A percentile compares a stretch with the other conserved stretches of the same genome.
These are phyloP conservation scores for Neolamprologus sp. DNA, from an alignment of 2,113 vertebrate species.

Conservation along the genomic window DNA sequence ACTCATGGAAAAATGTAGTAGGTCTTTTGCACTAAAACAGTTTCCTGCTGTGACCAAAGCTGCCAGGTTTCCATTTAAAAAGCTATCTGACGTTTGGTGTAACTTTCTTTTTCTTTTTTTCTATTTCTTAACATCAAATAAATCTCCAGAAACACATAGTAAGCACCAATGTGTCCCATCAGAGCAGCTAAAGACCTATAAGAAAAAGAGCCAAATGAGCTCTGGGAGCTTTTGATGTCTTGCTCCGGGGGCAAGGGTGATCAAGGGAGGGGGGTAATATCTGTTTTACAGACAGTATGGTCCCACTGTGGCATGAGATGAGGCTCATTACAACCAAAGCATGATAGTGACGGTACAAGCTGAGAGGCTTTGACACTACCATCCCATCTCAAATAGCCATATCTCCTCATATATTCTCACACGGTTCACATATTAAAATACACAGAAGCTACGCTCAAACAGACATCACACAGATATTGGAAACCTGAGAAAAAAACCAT, in stretches of 20 bases:
- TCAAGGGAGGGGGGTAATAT: not conserved
- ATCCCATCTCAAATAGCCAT: not conserved
- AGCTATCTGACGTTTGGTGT: not conserved
- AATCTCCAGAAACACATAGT: not conserved
- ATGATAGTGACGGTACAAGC: not conserved
- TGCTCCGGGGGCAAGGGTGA: not conserved
- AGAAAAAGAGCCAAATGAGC: not conserved
- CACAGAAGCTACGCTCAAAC: not conserved
- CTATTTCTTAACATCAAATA: not conserved
- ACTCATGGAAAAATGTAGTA: not conserved
- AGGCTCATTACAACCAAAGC: conserved; percentile 16
- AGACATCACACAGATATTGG: not conserved
- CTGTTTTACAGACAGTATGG: not conserved
- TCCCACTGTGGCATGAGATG: conserved; percentile 19
- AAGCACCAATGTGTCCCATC: not conserved
- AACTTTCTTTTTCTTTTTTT: not conserved
- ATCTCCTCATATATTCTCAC: not conserved
- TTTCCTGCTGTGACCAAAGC: not conserved
- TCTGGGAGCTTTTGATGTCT: not conserved
- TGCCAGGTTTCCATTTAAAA: not conserved
- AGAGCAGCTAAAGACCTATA: not conserved
- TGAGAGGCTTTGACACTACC: not conserved
- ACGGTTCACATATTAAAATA: not conserved
- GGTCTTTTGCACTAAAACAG: not conserved
- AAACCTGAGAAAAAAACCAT: not conserved